Base-by-base conservation (phyloP, 1,140 invertebrate species). In the Micrasema longulum region DNA sequence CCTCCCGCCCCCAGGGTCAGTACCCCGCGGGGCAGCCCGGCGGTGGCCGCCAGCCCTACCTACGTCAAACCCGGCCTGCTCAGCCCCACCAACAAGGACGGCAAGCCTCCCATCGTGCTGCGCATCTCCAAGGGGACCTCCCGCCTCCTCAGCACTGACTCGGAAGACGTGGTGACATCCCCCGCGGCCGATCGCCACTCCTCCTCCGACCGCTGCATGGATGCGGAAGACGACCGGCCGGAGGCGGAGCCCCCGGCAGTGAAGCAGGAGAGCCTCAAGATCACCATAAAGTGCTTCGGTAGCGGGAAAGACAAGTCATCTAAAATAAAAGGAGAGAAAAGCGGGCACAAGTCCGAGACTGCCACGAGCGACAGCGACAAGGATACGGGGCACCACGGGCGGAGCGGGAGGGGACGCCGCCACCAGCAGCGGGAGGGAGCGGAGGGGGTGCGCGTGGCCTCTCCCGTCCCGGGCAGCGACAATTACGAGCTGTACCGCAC, bases 61-160 rank as follows among this genome's bases (percentile, higher is more conserved):
- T 74, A 84, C 78, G 63, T 81, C 71, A 84, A 83, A 78, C 66
- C 81, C 74, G 81, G 82, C 18, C 78, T 85, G 53, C 78, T 80
- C 45, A 85, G 83, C 74, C 83, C 75, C 14, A 71, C 75, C 18
- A 76, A 75, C 62, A 76, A 76, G 66, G 72, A 76, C 48, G 71
- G 74, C 12, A 73, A 74, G 57, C 87, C 88, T 68, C 88, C 88
- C 41, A 89, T 89, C 75, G 87, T 89, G 48, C 77, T 89, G 7
- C 82, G 88, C 77, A 89, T 89, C 82, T 89, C 88, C 41, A 89
- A 89, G 80, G 88, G 88, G 53, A 89, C 87, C 63, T 89, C 88
- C 38, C 86, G 87, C 74, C 84, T 89, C 78, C 85, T 89, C 53
- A 89, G 88, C 77, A 88, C 87, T 43, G 87, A 89, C 76, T 88